A percentile compares a stretch with the other conserved stretches of the same genome.
Evolutionary conservation across 2,888 invertebrate species (phyloP).

Genomic region (Ecdyonurus torrentis): DNA sequence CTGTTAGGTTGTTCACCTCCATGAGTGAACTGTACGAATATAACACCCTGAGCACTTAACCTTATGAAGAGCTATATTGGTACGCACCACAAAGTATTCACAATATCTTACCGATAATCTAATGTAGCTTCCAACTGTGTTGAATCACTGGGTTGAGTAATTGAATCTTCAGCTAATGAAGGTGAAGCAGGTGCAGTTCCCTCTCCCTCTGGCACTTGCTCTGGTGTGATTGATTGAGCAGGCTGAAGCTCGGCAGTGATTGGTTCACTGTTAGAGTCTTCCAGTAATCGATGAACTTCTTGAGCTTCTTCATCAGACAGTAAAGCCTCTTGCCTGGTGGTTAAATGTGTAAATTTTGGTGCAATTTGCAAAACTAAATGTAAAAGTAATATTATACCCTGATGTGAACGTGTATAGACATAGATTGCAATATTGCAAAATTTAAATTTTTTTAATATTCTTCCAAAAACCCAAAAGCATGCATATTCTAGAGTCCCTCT

Average conservation of each 20-base stretch:
- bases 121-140: constrained; percentile 14
- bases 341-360: background rate
- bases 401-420: no score
- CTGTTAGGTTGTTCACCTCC: no score
- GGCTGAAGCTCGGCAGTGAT: constrained; percentile 22
- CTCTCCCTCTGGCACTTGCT: constrained; percentile 21
- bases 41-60: no score
- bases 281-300: constrained; percentile 64
- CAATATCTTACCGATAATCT: constrained; percentile 19
- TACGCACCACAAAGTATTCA: no score
- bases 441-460: no score
- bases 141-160: constrained; percentile 27
- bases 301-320: constrained; percentile 81
- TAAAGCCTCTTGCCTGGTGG: constrained; percentile 54
- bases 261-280: constrained; percentile 22
- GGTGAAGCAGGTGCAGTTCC: constrained; percentile 26
- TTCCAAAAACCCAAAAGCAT: no score
- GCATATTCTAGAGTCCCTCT: no score
- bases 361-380: no score
- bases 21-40: no score
- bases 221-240: constrained; percentile 23
- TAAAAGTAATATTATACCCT: no score
- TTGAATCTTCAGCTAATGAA: constrained; percentile 39
- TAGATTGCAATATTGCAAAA: no score
- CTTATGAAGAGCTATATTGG: no score